Conservation (phyloP, 1,140 invertebrate genomes). For the Nylanderia fulva region DNA sequence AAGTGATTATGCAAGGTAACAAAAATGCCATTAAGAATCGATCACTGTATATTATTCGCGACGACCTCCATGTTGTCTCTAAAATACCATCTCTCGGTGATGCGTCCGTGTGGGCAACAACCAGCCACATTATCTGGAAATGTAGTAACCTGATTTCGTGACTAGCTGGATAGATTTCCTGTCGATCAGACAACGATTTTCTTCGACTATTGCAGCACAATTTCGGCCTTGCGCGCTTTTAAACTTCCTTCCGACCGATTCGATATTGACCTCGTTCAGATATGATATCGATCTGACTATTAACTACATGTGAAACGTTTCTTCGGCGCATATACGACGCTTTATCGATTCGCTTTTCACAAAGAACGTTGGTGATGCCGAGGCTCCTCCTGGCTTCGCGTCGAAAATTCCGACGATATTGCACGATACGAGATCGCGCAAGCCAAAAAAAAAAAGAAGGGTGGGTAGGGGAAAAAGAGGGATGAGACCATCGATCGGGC, state of each 20-base stretch:
- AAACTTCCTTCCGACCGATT: background rate
- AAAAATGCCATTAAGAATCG: background rate
- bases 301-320: constrained; percentile 28
- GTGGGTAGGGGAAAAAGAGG: constrained; percentile 4
- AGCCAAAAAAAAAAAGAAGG: constrained; percentile 14
- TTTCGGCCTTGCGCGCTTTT: background rate
- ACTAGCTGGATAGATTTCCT: background rate
- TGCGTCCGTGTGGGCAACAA: background rate
- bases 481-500: constrained; percentile 6
- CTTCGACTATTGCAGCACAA: background rate
- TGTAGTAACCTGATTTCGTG: background rate
- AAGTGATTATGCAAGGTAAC: background rate
- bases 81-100: background rate
- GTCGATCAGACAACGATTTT: background rate
- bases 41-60: constrained; percentile 17
- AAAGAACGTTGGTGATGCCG: background rate
- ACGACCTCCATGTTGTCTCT: background rate
- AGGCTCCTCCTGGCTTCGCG: background rate
- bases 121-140: background rate
- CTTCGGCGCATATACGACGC: background rate
- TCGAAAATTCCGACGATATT: constrained; percentile 24
- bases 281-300: constrained; percentile 35
- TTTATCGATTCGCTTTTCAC: constrained; percentile 34
- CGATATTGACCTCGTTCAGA: constrained; percentile 33
- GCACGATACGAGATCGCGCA: background rate